Evolutionary conservation across 2,888 invertebrate genomes (phyloP), one percentile per base, ranked within the genome.

Genomic region (Lasioglossum pauxillum): DNA sequence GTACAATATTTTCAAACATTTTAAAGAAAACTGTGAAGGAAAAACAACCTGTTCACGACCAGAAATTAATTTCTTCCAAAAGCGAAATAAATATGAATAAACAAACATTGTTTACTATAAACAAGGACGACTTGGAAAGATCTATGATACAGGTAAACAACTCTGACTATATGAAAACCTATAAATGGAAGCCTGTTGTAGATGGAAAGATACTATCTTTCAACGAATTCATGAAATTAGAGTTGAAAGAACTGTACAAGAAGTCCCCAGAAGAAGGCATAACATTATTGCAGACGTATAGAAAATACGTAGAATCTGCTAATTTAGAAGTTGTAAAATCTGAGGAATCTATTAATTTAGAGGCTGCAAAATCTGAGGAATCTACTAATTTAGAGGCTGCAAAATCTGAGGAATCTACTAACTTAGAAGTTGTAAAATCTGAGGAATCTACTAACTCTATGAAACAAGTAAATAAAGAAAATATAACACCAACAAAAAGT

Each of bases 61-160:
- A 41, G 35, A 72, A 75, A 38, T 71, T 71, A 12, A 60, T 72
- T 49, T 79, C 67, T 10, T 35, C n/a, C 12, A 41, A 73, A 4
- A 46, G 27, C 49, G 31, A 74, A 49, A 0, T 4, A n/a, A 46
- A 71, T 27, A 67, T 96, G n/a, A 93, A 95, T 74, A 95, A 95
- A 83, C 96, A 96, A 16, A 92, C 16, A 14, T 8, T 10, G 2
- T 31, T 14, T 27, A 1, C 31, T 35, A 41, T 1, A 0, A 7
- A 78, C 1, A 8, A 73, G 2, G 14, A 46, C 19, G 14, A 12
- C n/a, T 1, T 2, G 2, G 23, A 44, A n/a, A 12, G n/a, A n/a
- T 14, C 31, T n/a, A 16, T 78, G 7, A 8, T 35, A 35, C 3
- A 64, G 38, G 41, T 38, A 76, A 41, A 19, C 31, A 71, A 38